Evolutionary conservation across 1,140 invertebrate genomes (phyloP), one percentile per base, ranked within the genome.

Genomic region (Heliconius melpomene): DNA sequence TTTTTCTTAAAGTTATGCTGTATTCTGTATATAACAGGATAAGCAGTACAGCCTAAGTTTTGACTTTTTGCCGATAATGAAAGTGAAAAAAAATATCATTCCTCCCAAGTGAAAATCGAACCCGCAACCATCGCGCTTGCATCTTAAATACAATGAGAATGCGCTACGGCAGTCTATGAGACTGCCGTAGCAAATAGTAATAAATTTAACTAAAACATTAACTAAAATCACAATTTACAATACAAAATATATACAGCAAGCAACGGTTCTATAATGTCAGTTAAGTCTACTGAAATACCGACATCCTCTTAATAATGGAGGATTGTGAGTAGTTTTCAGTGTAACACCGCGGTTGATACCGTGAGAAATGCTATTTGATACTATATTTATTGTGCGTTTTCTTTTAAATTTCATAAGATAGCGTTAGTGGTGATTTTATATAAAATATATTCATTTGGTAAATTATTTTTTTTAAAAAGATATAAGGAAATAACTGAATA

Each of bases 321-420:
- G 11, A 66, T 66, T 66, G 60, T 66, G 26, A 66, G 60, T 66
- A 66, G 60, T 66, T 66, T 66, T 29, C 60, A 66, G 60, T 66
- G 60, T 66, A 66, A 66, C 23, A 29, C 60, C 11, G 26, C 60
- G 11, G 26, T n/a, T 29, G 60, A 7, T 29, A 66, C 23, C 16
- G 5, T 23, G 26, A 29, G 60, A 66, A 66, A 66, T 66, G 60
- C 2, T n/a, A 29, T 66, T 66, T 66, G 23, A 66, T 66, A 66
- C 11, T 1, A 66, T 66, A 29, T 66, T 66, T 57, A 57, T 57
- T 57, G 54, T 23, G n/a, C 54, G 16, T 20, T 57, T 57, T 57
- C 20, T 57, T 18, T 57, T 23, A 20, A n/a, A 6, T 20, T 23
- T 57, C 9, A 16, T 16, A 57, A 23, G 9, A n/a, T n/a, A 57